Evolutionary conservation across 2,113 vertebrate species (phyloP).

Genomic region (Neodon shergylaensis): DNA sequence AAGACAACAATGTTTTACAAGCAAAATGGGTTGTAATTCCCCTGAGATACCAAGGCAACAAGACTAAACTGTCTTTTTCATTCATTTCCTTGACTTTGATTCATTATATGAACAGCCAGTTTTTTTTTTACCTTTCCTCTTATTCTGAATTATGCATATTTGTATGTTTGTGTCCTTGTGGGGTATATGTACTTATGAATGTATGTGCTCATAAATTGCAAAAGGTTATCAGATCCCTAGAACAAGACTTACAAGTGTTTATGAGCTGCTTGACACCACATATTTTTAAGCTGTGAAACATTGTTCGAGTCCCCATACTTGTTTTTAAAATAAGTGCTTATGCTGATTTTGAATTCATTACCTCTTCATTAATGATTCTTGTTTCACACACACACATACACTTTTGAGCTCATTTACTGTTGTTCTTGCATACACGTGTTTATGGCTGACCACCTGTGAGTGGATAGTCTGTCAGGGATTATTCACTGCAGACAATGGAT

Average conservation of each 20-base stretch:
- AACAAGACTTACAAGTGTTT: not conserved
- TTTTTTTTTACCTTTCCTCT: not conserved
- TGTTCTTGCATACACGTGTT: not conserved
- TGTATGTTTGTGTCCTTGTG: not conserved
- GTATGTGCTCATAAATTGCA: not conserved
- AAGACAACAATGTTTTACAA: not conserved
- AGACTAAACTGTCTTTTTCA: not conserved
- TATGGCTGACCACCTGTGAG: no score
- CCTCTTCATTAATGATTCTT: not conserved
- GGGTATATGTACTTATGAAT: not conserved
- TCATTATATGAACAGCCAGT: not conserved
- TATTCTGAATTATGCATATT: not conserved
- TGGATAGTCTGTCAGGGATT: not conserved
- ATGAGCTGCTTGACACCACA: no score
- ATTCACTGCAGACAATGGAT: not conserved
- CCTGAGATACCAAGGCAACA: not conserved
- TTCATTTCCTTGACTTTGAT: not conserved
- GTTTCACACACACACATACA: not conserved
- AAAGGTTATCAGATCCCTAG: not conserved
- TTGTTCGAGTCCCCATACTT: rapidly evolving
- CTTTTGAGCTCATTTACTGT: not conserved
- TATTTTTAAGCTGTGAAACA: not conserved
- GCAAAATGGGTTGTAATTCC: not conserved
- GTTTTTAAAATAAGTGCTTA: not conserved
- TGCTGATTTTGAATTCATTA: not conserved